Evolutionary conservation across 2,797 vertebrate species (phyloP).

Genomic region (Phrynocephalus forsythii): DNA sequence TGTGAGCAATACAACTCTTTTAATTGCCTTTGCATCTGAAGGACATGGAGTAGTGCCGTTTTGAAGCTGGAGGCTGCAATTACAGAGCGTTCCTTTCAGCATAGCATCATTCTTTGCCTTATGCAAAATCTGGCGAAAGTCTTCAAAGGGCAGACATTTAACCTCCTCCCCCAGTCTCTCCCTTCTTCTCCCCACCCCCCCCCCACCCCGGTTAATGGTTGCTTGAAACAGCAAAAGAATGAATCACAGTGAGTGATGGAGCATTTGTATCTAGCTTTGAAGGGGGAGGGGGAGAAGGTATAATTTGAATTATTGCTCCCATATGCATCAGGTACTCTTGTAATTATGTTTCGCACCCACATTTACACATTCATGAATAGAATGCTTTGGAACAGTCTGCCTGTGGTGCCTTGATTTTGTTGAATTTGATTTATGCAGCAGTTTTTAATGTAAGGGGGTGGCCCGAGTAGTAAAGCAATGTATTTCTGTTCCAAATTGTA

Average conservation of each 20-base stretch:
- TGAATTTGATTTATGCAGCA: slow-evolving; percentile 54
- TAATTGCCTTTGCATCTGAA: not conserved
- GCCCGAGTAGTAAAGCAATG: not conserved
- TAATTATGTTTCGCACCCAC: slow-evolving; percentile 47
- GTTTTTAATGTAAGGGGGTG: slow-evolving; percentile 29
- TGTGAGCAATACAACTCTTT: not conserved
- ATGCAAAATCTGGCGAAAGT: too few relatives aligned
- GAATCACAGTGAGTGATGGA: slow-evolving; percentile 34
- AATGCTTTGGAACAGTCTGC: slow-evolving; percentile 61
- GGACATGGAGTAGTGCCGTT: too few relatives aligned
- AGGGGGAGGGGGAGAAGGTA: not conserved
- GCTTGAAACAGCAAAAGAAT: slow-evolving; percentile 12
- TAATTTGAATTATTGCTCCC: slow-evolving; percentile 68
- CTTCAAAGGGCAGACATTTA: slow-evolving; percentile 41
- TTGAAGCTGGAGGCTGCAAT: not conserved
- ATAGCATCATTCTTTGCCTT: not conserved
- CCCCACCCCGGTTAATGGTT: not conserved
- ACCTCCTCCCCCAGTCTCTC: slow-evolving; percentile 31
- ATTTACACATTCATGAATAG: slow-evolving; percentile 67
- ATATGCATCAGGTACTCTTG: slow-evolving; percentile 71
- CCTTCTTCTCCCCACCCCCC: slow-evolving; percentile 37
- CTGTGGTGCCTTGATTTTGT: slow-evolving; percentile 46
- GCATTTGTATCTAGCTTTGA: slow-evolving; percentile 60
- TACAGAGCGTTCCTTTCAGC: not conserved
- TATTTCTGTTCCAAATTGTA: not conserved